Evolutionary conservation across 2,113 vertebrate genomes (phyloP), one percentile per base, ranked within the genome.

Genomic region (Serranochromis macrocephalus): DNA sequence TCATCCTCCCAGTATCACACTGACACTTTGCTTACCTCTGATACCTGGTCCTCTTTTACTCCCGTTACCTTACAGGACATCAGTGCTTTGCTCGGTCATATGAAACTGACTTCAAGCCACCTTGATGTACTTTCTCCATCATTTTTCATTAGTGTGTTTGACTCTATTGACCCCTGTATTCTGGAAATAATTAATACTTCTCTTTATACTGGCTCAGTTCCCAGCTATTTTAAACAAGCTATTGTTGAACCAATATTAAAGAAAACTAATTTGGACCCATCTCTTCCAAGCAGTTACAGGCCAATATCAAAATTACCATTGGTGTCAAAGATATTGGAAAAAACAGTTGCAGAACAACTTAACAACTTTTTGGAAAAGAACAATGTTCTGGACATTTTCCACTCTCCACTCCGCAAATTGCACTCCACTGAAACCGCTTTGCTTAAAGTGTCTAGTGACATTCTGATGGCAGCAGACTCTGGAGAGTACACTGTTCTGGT

Each of bases 11-110:
- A 58, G 55, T 58, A 58, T 58, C 55, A 58, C 55, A 29, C 26
- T 58, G 24, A 55, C 0, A 26, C 54, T 5, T 57, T 57, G 4
- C 55, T 57, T 57, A 57, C 13, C 55, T 57, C 24, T 57, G 55
- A 57, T 5, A 57, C 55, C 55, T 57, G 55, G 4, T 9, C 24
- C 24, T 8, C 24, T 57, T 57, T 57, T 57, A 8, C 24, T 29
- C 24, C 11, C 3, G 53, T 4, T 29, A 29, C 55, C 1, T 57
- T 57, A 57, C 24, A 57, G 24, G 13, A 5, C 24, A 29, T 0
- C 55, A 29, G 4, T 29, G 24, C 12, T 29, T 2, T 29, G 54
- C 54, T 57, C 0, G 13, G 4, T 57, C 54, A 8, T 3, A 57
- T 57, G 12, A 57, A 57, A 57, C 54, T 14, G 54, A 57, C 0